Conservation (phyloP, 2,888 invertebrate species). For the Leistus spinibarbis region DNA sequence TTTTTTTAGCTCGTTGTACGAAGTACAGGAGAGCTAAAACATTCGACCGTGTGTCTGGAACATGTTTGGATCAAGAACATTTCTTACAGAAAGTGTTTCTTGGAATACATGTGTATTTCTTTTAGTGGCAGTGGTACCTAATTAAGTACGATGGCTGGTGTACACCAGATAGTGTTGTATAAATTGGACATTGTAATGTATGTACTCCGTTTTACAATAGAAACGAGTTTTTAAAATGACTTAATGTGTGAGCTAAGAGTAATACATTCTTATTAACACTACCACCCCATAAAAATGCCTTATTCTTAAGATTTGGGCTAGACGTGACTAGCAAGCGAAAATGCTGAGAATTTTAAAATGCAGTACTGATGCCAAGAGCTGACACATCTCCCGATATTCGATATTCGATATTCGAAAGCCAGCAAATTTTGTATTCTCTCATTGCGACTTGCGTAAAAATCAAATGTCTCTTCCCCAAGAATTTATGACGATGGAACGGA, state of each 20-base stretch:
- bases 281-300: not conserved
- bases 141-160: too few relatives aligned
- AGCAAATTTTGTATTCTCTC: constrained; percentile 31
- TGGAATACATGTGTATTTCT: too few relatives aligned
- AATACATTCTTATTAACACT: not conserved
- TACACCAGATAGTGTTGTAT: too few relatives aligned
- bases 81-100: too few relatives aligned
- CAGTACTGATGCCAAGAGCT: not conserved
- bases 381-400: constrained; percentile 4
- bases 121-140: too few relatives aligned
- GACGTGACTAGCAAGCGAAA: not conserved
- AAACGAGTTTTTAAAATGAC: not conserved
- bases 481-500: constrained; percentile 2
- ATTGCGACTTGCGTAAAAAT: constrained; percentile 23
- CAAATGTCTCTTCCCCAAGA: constrained; percentile 17
- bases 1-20: too few relatives aligned
- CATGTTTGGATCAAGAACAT: too few relatives aligned
- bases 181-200: too few relatives aligned
- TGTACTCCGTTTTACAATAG: too few relatives aligned
- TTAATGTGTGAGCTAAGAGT: not conserved
- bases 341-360: not conserved
- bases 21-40: too few relatives aligned
- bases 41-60: too few relatives aligned
- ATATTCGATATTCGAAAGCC: not conserved
- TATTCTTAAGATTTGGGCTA: not conserved